phyloP scores from a whole-genome alignment of 1,140 invertebrate species.

The Aphidius gifuensis region DNA sequence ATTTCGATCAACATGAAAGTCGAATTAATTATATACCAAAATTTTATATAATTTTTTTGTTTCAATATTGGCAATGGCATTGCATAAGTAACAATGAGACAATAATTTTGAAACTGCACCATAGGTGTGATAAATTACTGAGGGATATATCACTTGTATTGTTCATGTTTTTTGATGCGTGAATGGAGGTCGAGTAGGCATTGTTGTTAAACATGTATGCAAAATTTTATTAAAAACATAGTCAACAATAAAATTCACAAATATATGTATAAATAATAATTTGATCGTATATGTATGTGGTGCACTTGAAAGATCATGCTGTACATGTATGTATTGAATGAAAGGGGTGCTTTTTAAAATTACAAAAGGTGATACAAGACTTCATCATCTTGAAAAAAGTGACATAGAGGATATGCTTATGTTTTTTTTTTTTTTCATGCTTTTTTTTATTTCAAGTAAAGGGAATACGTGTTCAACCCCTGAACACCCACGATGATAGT shows the following conservation, averaged over 20 bases:
- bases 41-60: too few relatives aligned
- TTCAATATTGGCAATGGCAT: too few relatives aligned
- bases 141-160: not conserved
- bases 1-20: too few relatives aligned
- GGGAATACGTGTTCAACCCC: constrained; percentile 21
- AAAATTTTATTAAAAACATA: not conserved
- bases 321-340: too few relatives aligned
- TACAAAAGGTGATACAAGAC: too few relatives aligned
- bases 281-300: too few relatives aligned
- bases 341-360: too few relatives aligned
- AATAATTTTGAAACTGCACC: too few relatives aligned
- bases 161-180: constrained; percentile 15
- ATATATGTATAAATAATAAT: not conserved
- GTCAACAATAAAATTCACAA: not conserved
- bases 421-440: constrained; percentile 18
- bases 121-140: too few relatives aligned
- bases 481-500: constrained; percentile 23
- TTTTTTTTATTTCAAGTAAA: not conserved
- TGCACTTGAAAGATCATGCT: too few relatives aligned
- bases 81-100: too few relatives aligned
- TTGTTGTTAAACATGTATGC: constrained; percentile 1
- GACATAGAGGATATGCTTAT: constrained; percentile 2
- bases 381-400: not conserved
- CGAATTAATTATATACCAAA: too few relatives aligned
- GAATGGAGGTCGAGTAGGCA: constrained; percentile 14